These are phyloP conservation scores for Salarias fasciatus DNA, from an alignment of 2,797 vertebrate genomes.

Conservation along the genomic window DNA sequence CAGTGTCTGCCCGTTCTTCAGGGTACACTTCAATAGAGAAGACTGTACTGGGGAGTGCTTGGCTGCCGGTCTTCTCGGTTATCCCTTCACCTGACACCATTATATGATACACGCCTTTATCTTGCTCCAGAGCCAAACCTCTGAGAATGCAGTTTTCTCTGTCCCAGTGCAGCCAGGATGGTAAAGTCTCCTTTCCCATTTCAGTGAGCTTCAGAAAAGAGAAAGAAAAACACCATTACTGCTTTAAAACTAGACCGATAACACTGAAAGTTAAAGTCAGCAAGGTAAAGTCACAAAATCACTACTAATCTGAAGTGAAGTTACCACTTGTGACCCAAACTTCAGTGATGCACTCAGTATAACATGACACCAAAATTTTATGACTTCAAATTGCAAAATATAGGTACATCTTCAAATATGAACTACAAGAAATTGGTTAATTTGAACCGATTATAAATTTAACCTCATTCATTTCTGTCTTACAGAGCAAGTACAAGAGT, in stretches of 20 bases:
- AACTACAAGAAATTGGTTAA: no score
- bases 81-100: slow-evolving; percentile 81
- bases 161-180: slow-evolving; percentile 93
- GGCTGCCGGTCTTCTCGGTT: slow-evolving; percentile 80
- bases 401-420: background rate
- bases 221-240: slow-evolving; percentile 36
- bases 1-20: slow-evolving; percentile 90
- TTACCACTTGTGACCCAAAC: no score
- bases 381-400: background rate
- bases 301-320: slow-evolving; percentile 12
- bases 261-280: slow-evolving; percentile 12
- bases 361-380: background rate
- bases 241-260: slow-evolving; percentile 16
- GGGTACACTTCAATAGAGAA: slow-evolving; percentile 94
- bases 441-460: slow-evolving; percentile 4
- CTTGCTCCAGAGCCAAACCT: slow-evolving; percentile 91
- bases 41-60: slow-evolving; percentile 82
- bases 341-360: no score
- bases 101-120: slow-evolving; percentile 94
- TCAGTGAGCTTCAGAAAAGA: slow-evolving; percentile 84
- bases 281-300: slow-evolving; percentile 13
- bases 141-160: slow-evolving; percentile 81
- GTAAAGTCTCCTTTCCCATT: slow-evolving; percentile 89
- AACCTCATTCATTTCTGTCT: slow-evolving; percentile 5
- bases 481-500: slow-evolving; percentile 1